These are phyloP conservation scores for Cephus nigrinus DNA, from an alignment of 2,888 invertebrate genomes.

Conservation along the genomic window DNA sequence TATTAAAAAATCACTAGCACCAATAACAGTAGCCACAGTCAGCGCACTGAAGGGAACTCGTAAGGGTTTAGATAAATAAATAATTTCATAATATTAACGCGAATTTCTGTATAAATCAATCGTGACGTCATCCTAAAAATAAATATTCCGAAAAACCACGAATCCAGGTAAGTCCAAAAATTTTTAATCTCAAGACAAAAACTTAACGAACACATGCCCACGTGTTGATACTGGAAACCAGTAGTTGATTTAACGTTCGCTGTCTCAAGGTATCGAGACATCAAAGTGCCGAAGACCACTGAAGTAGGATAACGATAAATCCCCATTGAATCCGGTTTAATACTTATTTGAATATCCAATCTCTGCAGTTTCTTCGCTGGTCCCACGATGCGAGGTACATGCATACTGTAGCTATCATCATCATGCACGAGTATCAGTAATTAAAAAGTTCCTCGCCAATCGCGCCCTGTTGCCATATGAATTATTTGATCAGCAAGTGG, in stretches of 20 bases:
- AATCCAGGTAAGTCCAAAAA: not conserved
- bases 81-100: not conserved
- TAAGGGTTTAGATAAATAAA: not conserved
- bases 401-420: not conserved
- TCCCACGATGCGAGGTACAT: not conserved
- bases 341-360: not conserved
- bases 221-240: not conserved
- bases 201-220: not conserved
- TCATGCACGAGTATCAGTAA: not conserved
- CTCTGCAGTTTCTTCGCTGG: not conserved
- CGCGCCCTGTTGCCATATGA: not conserved
- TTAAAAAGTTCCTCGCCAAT: not conserved
- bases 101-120: not conserved
- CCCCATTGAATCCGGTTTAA: not conserved
- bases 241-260: not conserved
- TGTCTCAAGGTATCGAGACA: not conserved
- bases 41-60: not conserved
- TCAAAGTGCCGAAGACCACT: not conserved
- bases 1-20: not conserved
- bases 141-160: not conserved
- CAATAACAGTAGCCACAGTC: not conserved
- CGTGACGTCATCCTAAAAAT: not conserved
- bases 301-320: not conserved
- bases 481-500: not conserved
- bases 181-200: not conserved